Percentiles rank a stretch among this genome's conserved stretches.
phyloP scores from a whole-genome alignment of 2,888 invertebrate genomes.

The Achlya flavicornis region DNA sequence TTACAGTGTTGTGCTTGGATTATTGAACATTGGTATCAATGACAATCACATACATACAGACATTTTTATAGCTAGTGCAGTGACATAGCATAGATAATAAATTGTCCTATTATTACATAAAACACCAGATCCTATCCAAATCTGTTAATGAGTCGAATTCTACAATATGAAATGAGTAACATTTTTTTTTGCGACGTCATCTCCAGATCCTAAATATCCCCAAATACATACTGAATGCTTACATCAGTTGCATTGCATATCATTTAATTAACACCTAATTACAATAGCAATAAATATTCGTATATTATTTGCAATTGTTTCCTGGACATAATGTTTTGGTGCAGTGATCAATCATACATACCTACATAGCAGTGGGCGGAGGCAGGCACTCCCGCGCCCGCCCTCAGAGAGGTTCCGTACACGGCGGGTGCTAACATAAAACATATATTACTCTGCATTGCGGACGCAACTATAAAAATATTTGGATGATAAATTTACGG shows the following conservation, averaged over 20 bases:
- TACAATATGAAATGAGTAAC: too few relatives aligned
- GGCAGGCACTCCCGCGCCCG: conserved; percentile 17
- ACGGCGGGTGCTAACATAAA: conserved; percentile 17
- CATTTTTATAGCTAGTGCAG: too few relatives aligned
- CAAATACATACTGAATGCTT: background rate
- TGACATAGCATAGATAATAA: too few relatives aligned
- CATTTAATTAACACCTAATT: background rate
- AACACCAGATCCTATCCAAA: too few relatives aligned
- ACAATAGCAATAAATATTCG: background rate
- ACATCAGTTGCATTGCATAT: background rate
- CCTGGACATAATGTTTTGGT: conserved; percentile 3
- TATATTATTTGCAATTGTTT: background rate
- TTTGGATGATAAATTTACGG: background rate
- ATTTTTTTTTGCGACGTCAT: too few relatives aligned
- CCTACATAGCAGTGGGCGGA: conserved; percentile 27
- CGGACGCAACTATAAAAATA: conserved; percentile 30
- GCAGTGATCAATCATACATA: conserved; percentile 20
- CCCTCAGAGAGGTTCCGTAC: conserved; percentile 24
- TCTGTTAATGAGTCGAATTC: too few relatives aligned
- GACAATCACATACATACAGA: too few relatives aligned
- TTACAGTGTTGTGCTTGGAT: too few relatives aligned
- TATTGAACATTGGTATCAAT: too few relatives aligned
- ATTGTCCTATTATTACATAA: too few relatives aligned
- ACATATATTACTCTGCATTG: conserved; percentile 34
- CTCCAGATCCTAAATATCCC: too few relatives aligned